Evolutionary conservation across 1,140 invertebrate species (phyloP), one percentile per base, ranked within the genome.

Genomic region (Ganaspis sp.): DNA sequence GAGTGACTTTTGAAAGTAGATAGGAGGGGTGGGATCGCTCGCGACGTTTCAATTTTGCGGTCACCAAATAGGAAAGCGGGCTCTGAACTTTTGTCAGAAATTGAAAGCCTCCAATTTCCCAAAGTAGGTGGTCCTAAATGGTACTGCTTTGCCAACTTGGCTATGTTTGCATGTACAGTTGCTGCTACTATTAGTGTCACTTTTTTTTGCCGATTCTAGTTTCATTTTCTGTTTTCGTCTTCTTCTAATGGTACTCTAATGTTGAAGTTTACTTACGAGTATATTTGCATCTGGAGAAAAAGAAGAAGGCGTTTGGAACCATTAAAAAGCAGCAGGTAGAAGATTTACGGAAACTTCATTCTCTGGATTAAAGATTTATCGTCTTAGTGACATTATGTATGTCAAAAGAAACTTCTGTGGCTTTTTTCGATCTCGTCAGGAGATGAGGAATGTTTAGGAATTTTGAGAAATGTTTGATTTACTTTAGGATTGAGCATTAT

Each of bases 311-410:
- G 26, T 15, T 64, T 15, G 58, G 58, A 34, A 64, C 58, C 58
- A 64, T 64, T 64, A 64, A 26, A 29, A 34, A 26, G 23, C 58
- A 64, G 58, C 58, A 64, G 58, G 58, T 64, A 64, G 58, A 64
- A 29, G 58, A n/a, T 29, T 64, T 64, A 64, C 58, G 12, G 26
- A 64, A 64, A 64, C 21, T 64, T 34, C 21, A 64, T 64, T 26
- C 58, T 64, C 23, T 64, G 58, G 58, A 64, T 64, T 64, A 64
- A 26, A 64, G 58, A 64, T 64, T 64, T 29, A 64, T 64, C 58
- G 58, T 64, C 58, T 64, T 64, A 64, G 8, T 64, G 58, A 64
- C 58, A 64, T 64, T 64, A 64, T 34, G 11, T 64, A 11, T 6
- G 23, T 64, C n/a, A 17, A 49, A 64, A 64, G 11, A 26, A 64